Conservation (phyloP, 2,888 invertebrate species). For the Kuschelorhynchus macadamiae region DNA sequence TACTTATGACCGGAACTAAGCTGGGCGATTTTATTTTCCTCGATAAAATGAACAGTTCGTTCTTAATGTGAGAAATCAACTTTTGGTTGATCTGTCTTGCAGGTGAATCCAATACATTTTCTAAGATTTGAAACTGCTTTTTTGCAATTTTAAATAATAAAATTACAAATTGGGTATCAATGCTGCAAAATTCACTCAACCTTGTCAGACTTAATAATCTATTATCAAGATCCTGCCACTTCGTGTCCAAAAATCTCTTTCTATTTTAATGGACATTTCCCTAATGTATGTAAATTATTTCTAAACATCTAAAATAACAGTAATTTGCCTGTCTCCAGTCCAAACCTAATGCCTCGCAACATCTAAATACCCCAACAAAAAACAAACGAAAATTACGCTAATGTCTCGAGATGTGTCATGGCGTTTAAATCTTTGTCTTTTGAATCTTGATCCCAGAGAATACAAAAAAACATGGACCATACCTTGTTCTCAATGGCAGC, state of each 20-base stretch:
- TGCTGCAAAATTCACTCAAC: too few relatives aligned
- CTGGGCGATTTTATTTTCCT: too few relatives aligned
- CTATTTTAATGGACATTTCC: slow-evolving; percentile 12
- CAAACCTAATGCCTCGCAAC: slow-evolving; percentile 4
- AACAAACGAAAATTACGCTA: slow-evolving; percentile 28
- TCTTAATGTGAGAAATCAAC: too few relatives aligned
- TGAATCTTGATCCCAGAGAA: slow-evolving; percentile 1
- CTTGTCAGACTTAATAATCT: too few relatives aligned
- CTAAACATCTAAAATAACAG: slow-evolving; percentile 15
- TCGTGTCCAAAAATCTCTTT: background rate
- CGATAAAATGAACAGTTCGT: too few relatives aligned
- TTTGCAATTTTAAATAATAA: background rate
- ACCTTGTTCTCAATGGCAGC: slow-evolving; percentile 29
- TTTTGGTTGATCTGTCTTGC: too few relatives aligned
- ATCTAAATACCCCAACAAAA: slow-evolving; percentile 27
- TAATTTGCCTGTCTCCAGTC: slow-evolving; percentile 28
- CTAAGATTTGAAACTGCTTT: background rate
- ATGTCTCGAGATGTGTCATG: slow-evolving; percentile 36
- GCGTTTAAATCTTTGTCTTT: slow-evolving; percentile 35
- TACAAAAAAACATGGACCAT: slow-evolving; percentile 3
- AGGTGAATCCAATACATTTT: slow-evolving; percentile 10
- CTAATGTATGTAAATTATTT: slow-evolving; percentile 29
- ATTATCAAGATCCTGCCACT: too few relatives aligned
- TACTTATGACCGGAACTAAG: too few relatives aligned
- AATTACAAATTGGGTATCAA: too few relatives aligned